Evolutionary conservation across 2,888 invertebrate species (phyloP).

Genomic region (Scaptomyza tumidula): DNA sequence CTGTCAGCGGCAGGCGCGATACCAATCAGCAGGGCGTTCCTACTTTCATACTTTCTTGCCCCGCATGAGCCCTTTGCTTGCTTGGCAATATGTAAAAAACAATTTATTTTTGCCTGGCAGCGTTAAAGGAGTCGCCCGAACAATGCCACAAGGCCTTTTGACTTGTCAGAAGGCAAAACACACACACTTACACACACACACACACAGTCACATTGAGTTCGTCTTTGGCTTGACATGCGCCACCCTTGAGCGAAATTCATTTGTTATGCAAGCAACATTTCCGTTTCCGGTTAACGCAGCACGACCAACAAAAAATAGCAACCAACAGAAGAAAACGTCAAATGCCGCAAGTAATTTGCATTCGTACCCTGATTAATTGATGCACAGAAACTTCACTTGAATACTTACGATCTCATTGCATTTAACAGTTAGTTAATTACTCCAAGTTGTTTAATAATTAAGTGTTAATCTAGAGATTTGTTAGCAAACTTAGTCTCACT

Average conservation of each 20-base stretch:
- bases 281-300: constrained; percentile 81
- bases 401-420: constrained; percentile 25
- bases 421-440: constrained; percentile 4
- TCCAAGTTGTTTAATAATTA: neutral
- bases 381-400: constrained; percentile 29
- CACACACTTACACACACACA: neutral
- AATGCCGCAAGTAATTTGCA: constrained; percentile 77
- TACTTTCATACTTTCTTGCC: neutral
- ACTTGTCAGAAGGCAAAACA: constrained; percentile 57
- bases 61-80: too few species aligned
- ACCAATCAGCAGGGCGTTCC: constrained; percentile 64
- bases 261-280: constrained; percentile 83
- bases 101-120: constrained; percentile 63
- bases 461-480: neutral
- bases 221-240: constrained; percentile 39
- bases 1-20: constrained; percentile 79
- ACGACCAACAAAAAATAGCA: constrained; percentile 30
- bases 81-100: constrained; percentile 59
- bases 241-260: constrained; percentile 72
- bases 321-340: constrained; percentile 54
- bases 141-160: constrained; percentile 68
- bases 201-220: constrained; percentile 9
- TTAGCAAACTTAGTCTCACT: too few species aligned
- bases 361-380: constrained; percentile 77
- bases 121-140: constrained; percentile 49